phyloP scores from a whole-genome alignment of 2,888 invertebrate genomes.

The Blastobasis lacticolella region DNA sequence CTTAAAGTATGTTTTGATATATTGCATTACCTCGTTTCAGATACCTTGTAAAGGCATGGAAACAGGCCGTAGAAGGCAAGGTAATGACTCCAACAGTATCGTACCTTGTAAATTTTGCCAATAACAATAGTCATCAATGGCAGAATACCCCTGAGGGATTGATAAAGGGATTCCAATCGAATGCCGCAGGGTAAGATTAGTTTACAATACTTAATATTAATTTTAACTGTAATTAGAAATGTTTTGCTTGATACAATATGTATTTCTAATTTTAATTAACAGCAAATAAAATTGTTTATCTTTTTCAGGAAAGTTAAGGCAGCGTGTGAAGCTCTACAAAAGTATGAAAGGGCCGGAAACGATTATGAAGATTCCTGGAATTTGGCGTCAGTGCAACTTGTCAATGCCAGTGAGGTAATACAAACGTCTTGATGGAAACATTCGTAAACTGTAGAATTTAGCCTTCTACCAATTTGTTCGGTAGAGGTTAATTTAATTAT shows the following conservation, averaged over 20 bases:
- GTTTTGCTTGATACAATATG: too few species aligned
- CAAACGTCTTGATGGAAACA: too few species aligned
- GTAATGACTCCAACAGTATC: conserved; percentile 79
- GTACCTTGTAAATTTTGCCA: conserved; percentile 69
- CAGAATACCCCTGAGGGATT: conserved; percentile 66
- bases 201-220: too few species aligned
- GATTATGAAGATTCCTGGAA: conserved; percentile 90
- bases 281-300: background rate
- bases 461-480: too few species aligned
- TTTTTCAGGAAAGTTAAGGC: conserved; percentile 35
- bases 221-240: too few species aligned
- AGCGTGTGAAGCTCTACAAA: conserved; percentile 49
- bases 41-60: conserved; percentile 86
- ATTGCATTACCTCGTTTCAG: conserved; percentile 31
- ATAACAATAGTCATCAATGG: conserved; percentile 33
- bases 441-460: too few species aligned
- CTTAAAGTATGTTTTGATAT: too few species aligned
- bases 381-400: conserved; percentile 85
- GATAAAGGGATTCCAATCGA: conserved; percentile 73
- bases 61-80: conserved; percentile 76
- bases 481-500: too few species aligned
- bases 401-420: conserved; percentile 85
- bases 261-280: too few species aligned
- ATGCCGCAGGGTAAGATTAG: conserved; percentile 75
- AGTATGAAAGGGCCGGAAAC: conserved; percentile 75